phyloP scores from a whole-genome alignment of 2,888 invertebrate genomes.

The Drosophila glabriapex region DNA sequence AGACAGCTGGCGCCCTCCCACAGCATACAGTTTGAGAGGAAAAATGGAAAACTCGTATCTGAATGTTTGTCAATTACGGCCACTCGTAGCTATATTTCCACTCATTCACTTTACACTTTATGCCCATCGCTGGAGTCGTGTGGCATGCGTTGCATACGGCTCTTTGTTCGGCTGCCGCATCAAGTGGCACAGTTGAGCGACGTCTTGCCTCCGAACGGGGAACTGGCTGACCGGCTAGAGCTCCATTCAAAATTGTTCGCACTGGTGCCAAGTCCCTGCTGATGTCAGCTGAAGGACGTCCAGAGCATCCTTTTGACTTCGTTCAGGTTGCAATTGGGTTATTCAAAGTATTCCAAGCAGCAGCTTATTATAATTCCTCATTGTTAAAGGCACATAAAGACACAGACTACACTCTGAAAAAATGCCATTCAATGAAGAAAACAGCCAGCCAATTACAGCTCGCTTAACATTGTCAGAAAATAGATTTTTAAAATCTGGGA shows the following conservation, averaged over 20 bases:
- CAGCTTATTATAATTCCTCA: constrained; percentile 53
- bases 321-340: constrained; percentile 50
- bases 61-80: constrained; percentile 75
- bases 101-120: constrained; percentile 31
- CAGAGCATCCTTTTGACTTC: constrained; percentile 50
- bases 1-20: constrained; percentile 19
- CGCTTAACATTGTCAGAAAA: neutral
- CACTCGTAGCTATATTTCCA: constrained; percentile 30
- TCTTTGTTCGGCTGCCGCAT: constrained; percentile 69
- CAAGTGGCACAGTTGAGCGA: constrained; percentile 75
- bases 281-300: constrained; percentile 52
- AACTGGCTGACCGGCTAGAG: constrained; percentile 27
- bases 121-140: constrained; percentile 14
- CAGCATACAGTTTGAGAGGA: constrained; percentile 20
- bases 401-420: neutral
- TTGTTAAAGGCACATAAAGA: constrained; percentile 19
- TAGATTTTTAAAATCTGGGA: neutral
- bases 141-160: constrained; percentile 36
- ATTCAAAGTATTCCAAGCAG: constrained; percentile 61
- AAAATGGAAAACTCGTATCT: constrained; percentile 62
- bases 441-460: neutral
- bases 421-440: neutral
- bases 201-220: constrained; percentile 36
- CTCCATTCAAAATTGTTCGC: constrained; percentile 59
- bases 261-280: constrained; percentile 44